These are phyloP conservation scores for Melitaea athalia DNA, from an alignment of 2,888 invertebrate species.

Conservation along the genomic window DNA sequence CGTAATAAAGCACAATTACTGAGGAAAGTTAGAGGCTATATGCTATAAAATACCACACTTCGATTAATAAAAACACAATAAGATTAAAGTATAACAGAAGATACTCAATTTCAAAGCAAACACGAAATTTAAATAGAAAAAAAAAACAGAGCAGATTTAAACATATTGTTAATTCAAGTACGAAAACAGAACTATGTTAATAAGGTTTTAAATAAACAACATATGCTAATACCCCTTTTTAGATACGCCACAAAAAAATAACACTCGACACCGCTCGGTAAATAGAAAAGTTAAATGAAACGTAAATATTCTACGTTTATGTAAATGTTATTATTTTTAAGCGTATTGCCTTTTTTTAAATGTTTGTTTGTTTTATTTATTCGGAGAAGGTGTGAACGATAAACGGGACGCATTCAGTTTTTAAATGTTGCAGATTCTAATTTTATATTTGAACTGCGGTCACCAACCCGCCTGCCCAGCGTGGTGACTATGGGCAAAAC, in stretches of 20 bases:
- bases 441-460: too few species aligned
- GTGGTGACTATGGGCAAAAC: too few species aligned
- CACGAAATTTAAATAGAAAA: neutral
- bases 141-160: neutral
- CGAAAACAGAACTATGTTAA: constrained; percentile 11
- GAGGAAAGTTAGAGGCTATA: too few species aligned
- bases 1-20: too few species aligned
- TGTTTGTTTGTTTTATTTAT: neutral
- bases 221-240: constrained; percentile 14
- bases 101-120: neutral
- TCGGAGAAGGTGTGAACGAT: too few species aligned
- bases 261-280: neutral
- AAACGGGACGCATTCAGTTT: too few species aligned
- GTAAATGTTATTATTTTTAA: neutral
- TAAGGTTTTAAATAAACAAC: constrained; percentile 12
- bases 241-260: constrained; percentile 5
- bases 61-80: too few species aligned
- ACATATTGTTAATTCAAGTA: neutral
- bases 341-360: neutral
- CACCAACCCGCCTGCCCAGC: too few species aligned
- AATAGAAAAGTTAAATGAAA: constrained; percentile 1
- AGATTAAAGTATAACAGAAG: too few species aligned
- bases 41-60: too few species aligned
- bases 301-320: neutral
- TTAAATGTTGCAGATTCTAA: too few species aligned